A percentile compares a stretch with the other conserved stretches of the same genome.
phyloP scores from a whole-genome alignment of 1,140 invertebrate genomes.

The Lepidotrigona ventralis region DNA sequence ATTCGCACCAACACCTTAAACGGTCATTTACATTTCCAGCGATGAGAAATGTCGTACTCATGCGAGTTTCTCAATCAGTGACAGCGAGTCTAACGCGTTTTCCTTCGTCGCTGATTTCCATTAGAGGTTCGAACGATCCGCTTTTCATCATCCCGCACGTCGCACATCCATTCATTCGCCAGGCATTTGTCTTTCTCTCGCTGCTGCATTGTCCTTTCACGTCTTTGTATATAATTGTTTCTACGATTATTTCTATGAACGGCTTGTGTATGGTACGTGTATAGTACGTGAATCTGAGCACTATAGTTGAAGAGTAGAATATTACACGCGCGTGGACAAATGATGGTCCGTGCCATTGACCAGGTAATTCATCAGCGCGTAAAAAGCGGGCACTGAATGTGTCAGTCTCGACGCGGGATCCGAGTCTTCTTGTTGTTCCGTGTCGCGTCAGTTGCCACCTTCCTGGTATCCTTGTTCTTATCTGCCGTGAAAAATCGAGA shows the following conservation, averaged over 20 bases:
- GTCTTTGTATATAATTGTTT: neutral
- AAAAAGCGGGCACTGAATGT: slow-evolving; percentile 59
- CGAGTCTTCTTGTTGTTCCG: neutral
- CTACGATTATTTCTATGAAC: neutral
- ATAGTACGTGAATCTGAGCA: slow-evolving; percentile 4
- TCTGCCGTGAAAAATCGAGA: neutral
- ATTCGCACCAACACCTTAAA: slow-evolving; percentile 28
- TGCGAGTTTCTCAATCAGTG: slow-evolving; percentile 17
- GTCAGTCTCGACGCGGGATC: slow-evolving; percentile 4
- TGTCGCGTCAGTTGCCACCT: neutral
- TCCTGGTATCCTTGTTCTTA: neutral
- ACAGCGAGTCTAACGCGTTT: neutral
- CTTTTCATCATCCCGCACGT: slow-evolving; percentile 13
- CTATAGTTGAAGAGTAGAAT: slow-evolving; percentile 2
- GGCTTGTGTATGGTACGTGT: too few species aligned
- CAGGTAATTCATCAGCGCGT: slow-evolving; percentile 75
- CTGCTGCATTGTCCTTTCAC: neutral
- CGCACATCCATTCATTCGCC: neutral
- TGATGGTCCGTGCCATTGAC: slow-evolving; percentile 73
- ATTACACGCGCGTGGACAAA: slow-evolving; percentile 52
- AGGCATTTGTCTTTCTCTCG: neutral
- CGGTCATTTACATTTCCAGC: slow-evolving; percentile 42
- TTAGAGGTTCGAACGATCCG: slow-evolving; percentile 18
- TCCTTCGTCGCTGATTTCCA: neutral
- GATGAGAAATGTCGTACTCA: slow-evolving; percentile 14